Evolutionary conservation across 1,140 invertebrate species (phyloP).

Genomic region (Delia radicum): DNA sequence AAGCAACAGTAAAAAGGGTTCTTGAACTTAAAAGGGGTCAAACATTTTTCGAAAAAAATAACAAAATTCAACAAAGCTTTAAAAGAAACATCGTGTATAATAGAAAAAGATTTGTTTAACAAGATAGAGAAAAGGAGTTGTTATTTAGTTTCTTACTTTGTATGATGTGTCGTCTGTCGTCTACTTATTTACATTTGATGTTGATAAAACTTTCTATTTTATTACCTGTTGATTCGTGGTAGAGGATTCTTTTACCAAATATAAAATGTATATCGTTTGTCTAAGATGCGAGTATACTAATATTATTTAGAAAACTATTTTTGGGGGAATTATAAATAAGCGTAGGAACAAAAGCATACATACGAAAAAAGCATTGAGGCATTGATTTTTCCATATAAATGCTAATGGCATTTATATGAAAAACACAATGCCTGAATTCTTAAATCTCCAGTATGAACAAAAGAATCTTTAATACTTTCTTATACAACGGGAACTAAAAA

Average conservation of each 20-base stretch:
- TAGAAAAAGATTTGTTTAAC: not conserved
- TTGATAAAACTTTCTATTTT: not conserved
- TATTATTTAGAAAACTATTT: no score
- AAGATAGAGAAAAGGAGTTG: not conserved
- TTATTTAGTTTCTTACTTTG: not conserved
- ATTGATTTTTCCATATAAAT: no score
- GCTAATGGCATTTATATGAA: no score
- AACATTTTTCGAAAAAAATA: not conserved
- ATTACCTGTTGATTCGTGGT: not conserved
- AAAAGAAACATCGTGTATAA: no score
- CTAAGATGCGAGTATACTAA: no score
- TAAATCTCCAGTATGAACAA: no score
- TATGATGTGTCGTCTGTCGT: not conserved
- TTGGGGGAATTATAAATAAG: no score
- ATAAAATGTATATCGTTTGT: not conserved
- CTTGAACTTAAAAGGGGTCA: constrained; percentile 21
- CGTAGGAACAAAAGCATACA: no score
- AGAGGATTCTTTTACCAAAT: not conserved
- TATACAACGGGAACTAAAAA: no score
- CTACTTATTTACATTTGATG: not conserved
- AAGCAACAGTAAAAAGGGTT: constrained; percentile 21
- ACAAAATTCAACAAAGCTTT: not conserved
- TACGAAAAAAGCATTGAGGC: no score
- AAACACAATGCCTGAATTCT: no score
- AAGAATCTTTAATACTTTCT: no score